Evolutionary conservation across 2,888 invertebrate genomes (phyloP).

Genomic region (Antheraea yamamai): DNA sequence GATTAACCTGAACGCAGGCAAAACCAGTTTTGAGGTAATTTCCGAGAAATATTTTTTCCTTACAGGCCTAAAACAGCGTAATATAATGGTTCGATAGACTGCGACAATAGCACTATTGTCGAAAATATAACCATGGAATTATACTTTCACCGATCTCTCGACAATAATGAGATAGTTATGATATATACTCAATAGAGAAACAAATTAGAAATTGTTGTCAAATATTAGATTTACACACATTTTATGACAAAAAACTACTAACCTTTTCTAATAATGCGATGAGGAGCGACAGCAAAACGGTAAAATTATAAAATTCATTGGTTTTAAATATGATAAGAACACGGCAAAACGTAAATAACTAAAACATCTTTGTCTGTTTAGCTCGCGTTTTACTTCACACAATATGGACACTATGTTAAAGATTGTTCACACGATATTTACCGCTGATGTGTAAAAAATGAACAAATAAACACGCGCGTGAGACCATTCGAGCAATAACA

Average conservation of each 20-base stretch:
- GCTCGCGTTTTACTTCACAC: slow-evolving; percentile 43
- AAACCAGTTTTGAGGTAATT: slow-evolving; percentile 33
- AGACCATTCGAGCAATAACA: slow-evolving; percentile 45
- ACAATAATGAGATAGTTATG: slow-evolving; percentile 40
- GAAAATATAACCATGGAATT: slow-evolving; percentile 34
- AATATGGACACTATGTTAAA: slow-evolving; percentile 56
- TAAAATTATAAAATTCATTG: slow-evolving; percentile 45
- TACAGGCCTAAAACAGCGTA: slow-evolving; percentile 22
- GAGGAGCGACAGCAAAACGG: slow-evolving; percentile 50
- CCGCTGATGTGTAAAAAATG: slow-evolving; percentile 40
- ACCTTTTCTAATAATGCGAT: slow-evolving; percentile 55
- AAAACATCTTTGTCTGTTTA: slow-evolving; percentile 49
- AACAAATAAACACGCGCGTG: slow-evolving; percentile 42
- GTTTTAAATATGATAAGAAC: slow-evolving; percentile 52
- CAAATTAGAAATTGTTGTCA: not conserved
- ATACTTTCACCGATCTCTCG: slow-evolving; percentile 47
- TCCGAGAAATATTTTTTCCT: slow-evolving; percentile 29
- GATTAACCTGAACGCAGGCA: slow-evolving; percentile 16
- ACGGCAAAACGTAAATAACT: slow-evolving; percentile 55
- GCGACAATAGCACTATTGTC: slow-evolving; percentile 44
- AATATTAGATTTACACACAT: not conserved
- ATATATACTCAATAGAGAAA: slow-evolving; percentile 28
- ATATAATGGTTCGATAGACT: slow-evolving; percentile 30
- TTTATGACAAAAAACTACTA: slow-evolving; percentile 39
- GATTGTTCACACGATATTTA: slow-evolving; percentile 46